These are phyloP conservation scores for Rhincodon typus DNA, from an alignment of 2,797 vertebrate species.

Conservation along the genomic window DNA sequence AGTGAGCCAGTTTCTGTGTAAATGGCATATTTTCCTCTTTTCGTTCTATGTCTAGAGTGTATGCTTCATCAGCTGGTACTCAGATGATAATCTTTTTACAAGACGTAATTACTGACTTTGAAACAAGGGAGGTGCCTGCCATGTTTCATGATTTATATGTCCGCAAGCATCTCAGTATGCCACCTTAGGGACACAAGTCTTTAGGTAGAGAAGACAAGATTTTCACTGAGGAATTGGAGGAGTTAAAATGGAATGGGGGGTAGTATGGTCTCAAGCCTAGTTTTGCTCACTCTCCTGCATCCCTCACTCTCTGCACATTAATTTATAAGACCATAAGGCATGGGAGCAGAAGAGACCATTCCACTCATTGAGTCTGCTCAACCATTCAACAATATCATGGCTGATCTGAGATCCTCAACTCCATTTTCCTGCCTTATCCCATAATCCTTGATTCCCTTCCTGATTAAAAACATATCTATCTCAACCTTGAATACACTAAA, in stretches of 20 bases:
- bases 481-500: too few relatives aligned
- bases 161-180: background rate
- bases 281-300: background rate
- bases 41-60: background rate
- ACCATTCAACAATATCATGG: too few relatives aligned
- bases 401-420: too few relatives aligned
- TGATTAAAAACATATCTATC: too few relatives aligned
- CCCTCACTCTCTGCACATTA: too few relatives aligned
- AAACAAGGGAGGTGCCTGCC: background rate
- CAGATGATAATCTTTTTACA: background rate
- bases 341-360: too few relatives aligned
- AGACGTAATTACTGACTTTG: background rate
- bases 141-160: background rate
- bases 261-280: background rate
- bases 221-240: too few relatives aligned
- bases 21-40: background rate
- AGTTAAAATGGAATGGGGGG: too few relatives aligned
- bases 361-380: too few relatives aligned
- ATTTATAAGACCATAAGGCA: too few relatives aligned
- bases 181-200: background rate
- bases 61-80: background rate
- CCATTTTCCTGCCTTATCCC: too few relatives aligned
- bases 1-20: background rate
- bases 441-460: too few relatives aligned
- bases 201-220: background rate